Conservation (phyloP, 1,140 invertebrate genomes). For the Bathynomus jamesi region DNA sequence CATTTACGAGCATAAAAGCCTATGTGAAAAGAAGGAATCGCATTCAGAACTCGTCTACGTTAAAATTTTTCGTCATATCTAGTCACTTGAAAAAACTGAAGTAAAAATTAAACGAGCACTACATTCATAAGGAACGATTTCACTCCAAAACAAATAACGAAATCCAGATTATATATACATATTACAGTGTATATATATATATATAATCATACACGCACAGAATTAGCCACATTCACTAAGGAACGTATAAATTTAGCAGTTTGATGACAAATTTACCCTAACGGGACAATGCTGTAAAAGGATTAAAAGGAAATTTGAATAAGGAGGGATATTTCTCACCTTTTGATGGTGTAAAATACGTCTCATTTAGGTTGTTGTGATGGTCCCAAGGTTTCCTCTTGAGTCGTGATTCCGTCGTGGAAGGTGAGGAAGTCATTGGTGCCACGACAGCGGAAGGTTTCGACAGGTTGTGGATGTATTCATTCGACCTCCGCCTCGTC, state of each 20-base stretch:
- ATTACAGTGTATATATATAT: background rate
- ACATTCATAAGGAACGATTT: no score
- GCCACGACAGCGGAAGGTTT: conserved; percentile 20
- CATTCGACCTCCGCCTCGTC: conserved; percentile 20
- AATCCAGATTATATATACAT: conserved; percentile 1
- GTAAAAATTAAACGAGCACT: no score
- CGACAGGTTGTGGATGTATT: conserved; percentile 25
- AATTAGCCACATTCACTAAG: background rate
- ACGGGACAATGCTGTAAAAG: no score
- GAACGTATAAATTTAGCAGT: background rate
- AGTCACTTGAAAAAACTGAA: no score
- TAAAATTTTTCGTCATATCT: no score
- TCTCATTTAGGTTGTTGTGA: conserved; percentile 15
- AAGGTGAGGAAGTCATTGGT: conserved; percentile 18
- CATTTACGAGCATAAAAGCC: no score
- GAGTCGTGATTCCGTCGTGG: background rate
- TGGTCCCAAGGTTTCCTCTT: conserved; percentile 11
- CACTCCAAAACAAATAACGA: no score
- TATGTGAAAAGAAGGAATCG: no score
- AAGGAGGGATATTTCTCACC: background rate
- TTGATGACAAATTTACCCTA: no score
- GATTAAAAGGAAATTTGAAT: background rate
- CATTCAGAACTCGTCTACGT: no score
- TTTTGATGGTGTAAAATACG: conserved; percentile 6
- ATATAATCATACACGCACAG: background rate